Conservation (phyloP, 2,113 vertebrate species). For the Proteles cristata region DNA sequence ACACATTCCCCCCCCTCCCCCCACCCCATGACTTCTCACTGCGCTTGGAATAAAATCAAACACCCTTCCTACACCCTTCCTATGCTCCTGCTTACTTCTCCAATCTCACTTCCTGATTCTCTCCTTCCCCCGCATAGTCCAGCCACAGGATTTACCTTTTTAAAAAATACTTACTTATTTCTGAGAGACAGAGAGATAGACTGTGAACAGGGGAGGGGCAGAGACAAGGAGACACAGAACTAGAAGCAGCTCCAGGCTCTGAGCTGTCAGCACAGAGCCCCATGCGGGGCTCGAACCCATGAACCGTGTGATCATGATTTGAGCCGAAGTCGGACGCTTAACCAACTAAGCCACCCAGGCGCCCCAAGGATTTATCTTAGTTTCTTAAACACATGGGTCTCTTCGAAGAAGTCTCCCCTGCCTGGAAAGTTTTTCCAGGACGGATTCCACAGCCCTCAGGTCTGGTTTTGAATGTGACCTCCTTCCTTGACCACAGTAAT, state of each 20-base stretch:
- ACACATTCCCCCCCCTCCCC: not conserved
- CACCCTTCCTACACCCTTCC: not conserved
- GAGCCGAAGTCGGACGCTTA: too few species aligned
- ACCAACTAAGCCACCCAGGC: too few species aligned
- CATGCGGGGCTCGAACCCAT: too few species aligned
- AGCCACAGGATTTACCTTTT: too few species aligned
- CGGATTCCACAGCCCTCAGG: not conserved
- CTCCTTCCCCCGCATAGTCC: not conserved
- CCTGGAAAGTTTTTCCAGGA: not conserved
- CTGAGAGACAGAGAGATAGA: too few species aligned
- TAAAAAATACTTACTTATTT: too few species aligned
- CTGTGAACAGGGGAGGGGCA: too few species aligned
- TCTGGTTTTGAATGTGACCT: not conserved
- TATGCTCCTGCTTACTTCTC: not conserved
- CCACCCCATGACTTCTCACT: not conserved
- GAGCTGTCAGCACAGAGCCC: too few species aligned
- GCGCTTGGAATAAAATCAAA: not conserved
- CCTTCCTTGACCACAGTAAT: not conserved
- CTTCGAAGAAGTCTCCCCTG: not conserved
- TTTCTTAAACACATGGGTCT: not conserved
- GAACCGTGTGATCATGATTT: too few species aligned
- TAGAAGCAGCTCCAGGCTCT: too few species aligned
- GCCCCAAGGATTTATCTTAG: not conserved
- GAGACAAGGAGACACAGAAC: too few species aligned
- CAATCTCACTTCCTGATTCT: not conserved